Conservation (phyloP, 2,888 invertebrate genomes). For the Punctoribates punctum region DNA sequence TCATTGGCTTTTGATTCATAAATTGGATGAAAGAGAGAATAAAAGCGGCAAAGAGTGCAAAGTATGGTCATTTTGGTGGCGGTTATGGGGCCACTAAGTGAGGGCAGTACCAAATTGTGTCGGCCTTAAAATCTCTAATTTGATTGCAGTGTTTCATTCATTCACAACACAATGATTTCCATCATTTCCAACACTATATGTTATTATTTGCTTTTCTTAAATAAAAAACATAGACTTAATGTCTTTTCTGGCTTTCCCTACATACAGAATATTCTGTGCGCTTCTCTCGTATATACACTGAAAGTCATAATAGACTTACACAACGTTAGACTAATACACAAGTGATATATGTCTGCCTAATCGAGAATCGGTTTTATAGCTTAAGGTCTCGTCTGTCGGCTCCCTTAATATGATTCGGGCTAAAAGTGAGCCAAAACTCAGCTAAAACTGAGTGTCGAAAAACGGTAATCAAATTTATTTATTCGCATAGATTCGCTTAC, state of each 20-base stretch:
- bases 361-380: conserved; percentile 2
- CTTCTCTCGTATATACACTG: too few species aligned
- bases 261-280: too few species aligned
- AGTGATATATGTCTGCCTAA: neutral
- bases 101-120: neutral
- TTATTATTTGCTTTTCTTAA: neutral
- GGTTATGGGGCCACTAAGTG: neutral
- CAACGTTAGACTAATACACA: neutral
- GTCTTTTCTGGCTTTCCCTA: neutral
- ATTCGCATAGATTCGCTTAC: neutral
- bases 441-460: neutral
- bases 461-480: conserved; percentile 12
- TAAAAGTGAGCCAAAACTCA: too few species aligned
- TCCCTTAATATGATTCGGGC: neutral
- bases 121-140: neutral
- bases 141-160: conserved; percentile 1
- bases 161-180: conserved; percentile 11
- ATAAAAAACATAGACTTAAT: conserved; percentile 10
- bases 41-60: neutral
- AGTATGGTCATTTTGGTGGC: neutral
- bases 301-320: too few species aligned
- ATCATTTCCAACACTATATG: neutral
- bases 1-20: neutral
- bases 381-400: neutral
- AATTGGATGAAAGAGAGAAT: neutral